Evolutionary conservation across 2,113 vertebrate species (phyloP).

Genomic region (Meleagris gallopavo): DNA sequence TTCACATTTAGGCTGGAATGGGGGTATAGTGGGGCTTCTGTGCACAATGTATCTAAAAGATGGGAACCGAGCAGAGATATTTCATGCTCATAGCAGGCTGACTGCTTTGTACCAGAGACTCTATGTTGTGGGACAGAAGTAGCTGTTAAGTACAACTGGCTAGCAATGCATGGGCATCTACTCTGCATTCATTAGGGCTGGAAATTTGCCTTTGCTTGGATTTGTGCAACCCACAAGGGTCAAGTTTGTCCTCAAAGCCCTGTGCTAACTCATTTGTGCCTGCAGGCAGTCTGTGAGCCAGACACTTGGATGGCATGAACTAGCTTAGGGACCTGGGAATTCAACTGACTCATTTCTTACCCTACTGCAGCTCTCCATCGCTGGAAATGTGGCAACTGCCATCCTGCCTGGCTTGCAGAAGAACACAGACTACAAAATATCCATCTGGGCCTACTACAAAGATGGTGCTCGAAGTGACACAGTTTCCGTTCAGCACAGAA

Average conservation of each 20-base stretch:
- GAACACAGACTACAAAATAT: slow-evolving; percentile 89
- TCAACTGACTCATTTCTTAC: background rate
- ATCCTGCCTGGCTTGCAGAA: slow-evolving; percentile 85
- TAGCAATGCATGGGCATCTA: background rate
- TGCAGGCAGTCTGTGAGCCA: background rate
- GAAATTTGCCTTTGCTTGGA: background rate
- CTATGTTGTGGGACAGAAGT: background rate
- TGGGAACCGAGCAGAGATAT: background rate
- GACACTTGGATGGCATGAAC: background rate
- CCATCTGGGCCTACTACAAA: slow-evolving; percentile 89
- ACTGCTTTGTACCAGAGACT: background rate
- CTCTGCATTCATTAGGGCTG: background rate
- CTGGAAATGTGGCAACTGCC: slow-evolving; percentile 80
- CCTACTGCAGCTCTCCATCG: slow-evolving; percentile 80
- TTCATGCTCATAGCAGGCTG: background rate
- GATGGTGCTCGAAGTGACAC: slow-evolving; percentile 91
- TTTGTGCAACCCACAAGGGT: background rate
- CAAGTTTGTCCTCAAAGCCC: background rate
- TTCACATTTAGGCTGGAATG: background rate
- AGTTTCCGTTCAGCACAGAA: slow-evolving; percentile 86
- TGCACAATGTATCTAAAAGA: background rate
- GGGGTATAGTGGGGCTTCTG: rapidly evolving
- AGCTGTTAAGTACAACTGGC: background rate
- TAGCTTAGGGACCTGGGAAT: background rate
- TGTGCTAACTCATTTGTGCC: background rate